Evolutionary conservation across 2,113 vertebrate genomes (phyloP).

Genomic region (Eudyptes chrysolophus): DNA sequence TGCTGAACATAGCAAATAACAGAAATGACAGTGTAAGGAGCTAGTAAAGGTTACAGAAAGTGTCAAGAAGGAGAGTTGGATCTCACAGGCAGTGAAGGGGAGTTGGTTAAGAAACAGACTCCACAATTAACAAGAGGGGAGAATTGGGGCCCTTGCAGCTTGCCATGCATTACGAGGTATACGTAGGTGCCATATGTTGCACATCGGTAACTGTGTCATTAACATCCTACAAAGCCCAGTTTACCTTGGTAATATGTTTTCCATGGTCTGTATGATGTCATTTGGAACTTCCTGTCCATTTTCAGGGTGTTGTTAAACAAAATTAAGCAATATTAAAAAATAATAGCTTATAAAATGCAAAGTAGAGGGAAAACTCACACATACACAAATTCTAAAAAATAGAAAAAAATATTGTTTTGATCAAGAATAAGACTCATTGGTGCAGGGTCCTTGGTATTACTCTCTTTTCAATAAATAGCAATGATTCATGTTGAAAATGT

Average conservation of each 20-base stretch:
- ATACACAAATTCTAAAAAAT: not conserved
- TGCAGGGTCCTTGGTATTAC: not conserved
- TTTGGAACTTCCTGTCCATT: not conserved
- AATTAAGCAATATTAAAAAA: not conserved
- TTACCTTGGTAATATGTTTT: not conserved
- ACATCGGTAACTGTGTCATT: no score
- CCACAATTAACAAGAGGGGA: not conserved
- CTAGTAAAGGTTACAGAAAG: not conserved
- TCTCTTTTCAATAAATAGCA: not conserved
- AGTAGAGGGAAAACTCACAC: not conserved
- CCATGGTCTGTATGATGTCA: not conserved
- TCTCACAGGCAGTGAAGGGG: not conserved
- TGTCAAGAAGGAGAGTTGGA: not conserved
- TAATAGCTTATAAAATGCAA: not conserved
- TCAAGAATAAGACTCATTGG: not conserved
- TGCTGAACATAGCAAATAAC: not conserved
- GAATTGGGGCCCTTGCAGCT: not conserved
- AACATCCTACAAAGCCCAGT: not conserved
- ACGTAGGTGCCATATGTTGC: not conserved
- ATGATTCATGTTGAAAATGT: not conserved
- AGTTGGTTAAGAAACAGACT: not conserved
- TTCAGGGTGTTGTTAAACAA: not conserved
- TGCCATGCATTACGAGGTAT: not conserved
- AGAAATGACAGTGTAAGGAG: not conserved
- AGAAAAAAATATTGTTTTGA: not conserved